These are phyloP conservation scores for Mythimna loreyi DNA, from an alignment of 2,888 invertebrate genomes.

Conservation along the genomic window DNA sequence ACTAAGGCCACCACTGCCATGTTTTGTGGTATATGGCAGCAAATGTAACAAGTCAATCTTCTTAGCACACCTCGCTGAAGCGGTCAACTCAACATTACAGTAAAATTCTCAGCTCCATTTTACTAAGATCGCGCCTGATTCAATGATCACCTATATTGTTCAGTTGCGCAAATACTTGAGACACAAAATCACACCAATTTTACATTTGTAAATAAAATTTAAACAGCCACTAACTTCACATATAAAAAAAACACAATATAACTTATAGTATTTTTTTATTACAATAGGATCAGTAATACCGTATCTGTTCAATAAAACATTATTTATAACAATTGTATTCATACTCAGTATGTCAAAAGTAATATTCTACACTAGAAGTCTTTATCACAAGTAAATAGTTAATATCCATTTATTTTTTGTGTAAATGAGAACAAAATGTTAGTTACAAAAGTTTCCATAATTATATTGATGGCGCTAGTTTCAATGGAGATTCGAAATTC, in stretches of 20 bases:
- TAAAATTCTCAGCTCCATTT: too few species aligned
- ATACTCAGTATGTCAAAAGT: slow-evolving; percentile 57
- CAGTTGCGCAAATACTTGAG: too few species aligned
- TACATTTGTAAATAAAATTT: too few species aligned
- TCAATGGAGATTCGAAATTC: slow-evolving; percentile 39
- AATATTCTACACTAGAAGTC: slow-evolving; percentile 62
- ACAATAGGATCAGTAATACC: slow-evolving; percentile 58
- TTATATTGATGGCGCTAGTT: slow-evolving; percentile 42
- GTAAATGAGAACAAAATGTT: slow-evolving; percentile 41
- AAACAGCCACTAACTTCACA: too few species aligned
- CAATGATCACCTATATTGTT: too few species aligned
- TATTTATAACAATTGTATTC: slow-evolving; percentile 57
- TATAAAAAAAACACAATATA: neutral
- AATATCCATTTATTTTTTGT: slow-evolving; percentile 35
- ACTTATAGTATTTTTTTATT: slow-evolving; percentile 55
- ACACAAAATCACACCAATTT: too few species aligned
- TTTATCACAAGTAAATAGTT: slow-evolving; percentile 63
- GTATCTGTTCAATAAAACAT: slow-evolving; percentile 62
- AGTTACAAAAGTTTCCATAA: slow-evolving; percentile 47
- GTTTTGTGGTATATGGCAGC: too few species aligned
- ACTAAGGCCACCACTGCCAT: too few species aligned
- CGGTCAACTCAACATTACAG: too few species aligned
- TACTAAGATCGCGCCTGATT: too few species aligned
- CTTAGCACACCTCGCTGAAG: too few species aligned
- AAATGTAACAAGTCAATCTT: too few species aligned